Evolutionary conservation across 2,113 vertebrate genomes (phyloP), one percentile per base, ranked within the genome.

Genomic region (Spilogale gracilis): DNA sequence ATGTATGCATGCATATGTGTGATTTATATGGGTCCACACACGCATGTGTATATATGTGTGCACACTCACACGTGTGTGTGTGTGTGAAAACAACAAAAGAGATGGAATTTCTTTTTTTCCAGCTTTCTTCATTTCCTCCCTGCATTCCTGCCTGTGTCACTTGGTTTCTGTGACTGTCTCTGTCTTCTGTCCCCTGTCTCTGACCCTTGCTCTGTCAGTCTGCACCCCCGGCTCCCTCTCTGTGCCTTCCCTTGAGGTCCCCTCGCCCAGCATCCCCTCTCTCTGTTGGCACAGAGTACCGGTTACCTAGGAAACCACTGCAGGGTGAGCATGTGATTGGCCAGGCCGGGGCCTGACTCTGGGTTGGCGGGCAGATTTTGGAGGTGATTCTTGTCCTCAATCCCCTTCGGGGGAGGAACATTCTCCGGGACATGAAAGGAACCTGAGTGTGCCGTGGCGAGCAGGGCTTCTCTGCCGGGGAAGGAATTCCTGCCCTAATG

Each of bases 271-370:
- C 90, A 78, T 91, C 97, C 92, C 90, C 52, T 79, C 84, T 96
- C 86, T 94, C 83, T 85, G 88, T 84, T 94, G 94, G 98, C 96
- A 93, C 61, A 74, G 74, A 96, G 95, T 94, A 48, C 79, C 45
- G 79, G 98, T 98, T 98, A 81, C 98, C 98, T 97, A 98, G 98
- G 98, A 94, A 98, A 98, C 97, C 71, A 73, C 73, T 82, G n/a
- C 94, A 74, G 88, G 96, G 78, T 5, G 17, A 91, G 45, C 93
- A 86, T 81, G 85, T 9, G 97, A 98, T 98, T 97, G 97, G 96
- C 95, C 74, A 87, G 91, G 61, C 95, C 86, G 65, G 89, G 94
- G 81, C 90, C 67, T 14, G 96, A 90, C 95, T 98, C 96, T 84
- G 63, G 83, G 97, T 94, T 98, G 97, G 93, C 5, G 80, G 95